Evolutionary conservation across 2,797 vertebrate genomes (phyloP), one percentile per base, ranked within the genome.

Genomic region (Anas flavirostris): DNA sequence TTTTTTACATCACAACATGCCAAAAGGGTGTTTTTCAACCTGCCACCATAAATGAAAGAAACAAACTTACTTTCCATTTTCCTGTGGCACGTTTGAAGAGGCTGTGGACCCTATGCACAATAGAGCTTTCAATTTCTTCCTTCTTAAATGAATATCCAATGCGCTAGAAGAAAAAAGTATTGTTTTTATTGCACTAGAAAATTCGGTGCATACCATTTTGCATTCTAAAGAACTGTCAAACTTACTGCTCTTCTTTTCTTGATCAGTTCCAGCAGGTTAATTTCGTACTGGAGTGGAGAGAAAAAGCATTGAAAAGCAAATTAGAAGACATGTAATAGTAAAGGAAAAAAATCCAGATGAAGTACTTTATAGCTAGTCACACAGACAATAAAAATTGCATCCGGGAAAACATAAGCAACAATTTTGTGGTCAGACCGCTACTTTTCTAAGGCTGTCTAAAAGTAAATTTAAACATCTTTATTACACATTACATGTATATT

Each of bases 181-280:
- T 29, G 4, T 22, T 14, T 85, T 77, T 29, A 90, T 2, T 75
- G 23, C n/a, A 60, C 16, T 2, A 60, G 13, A 80, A 86, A 74
- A 67, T 79, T 26, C 16, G 2, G 15, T n/a, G 67, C 62, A 0
- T n/a, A 77, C 6, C 29, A 73, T 44, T 78, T 17, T 63, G 77
- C 52, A 25, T 28, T 76, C 9, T 63, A 50, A 91, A 52, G 73
- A 94, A 72, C 2, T 75, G 13, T 74, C 58, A 70, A 52, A 98
- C 99, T 98, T 97, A 99, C 99, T 56, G 85, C 81, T 98, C 99
- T 98, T 96, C 99, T 98, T 96, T 98, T 99, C 97, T 98, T 99
- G 84, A 99, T 98, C 90, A 99, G 97, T 94, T 99, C 99, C 92
- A 99, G 97, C 44, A 99, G 94, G 91, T 99, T 98, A 94, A 99